phyloP scores from a whole-genome alignment of 2,797 vertebrate genomes.

The Halcyon smyrnensis region DNA sequence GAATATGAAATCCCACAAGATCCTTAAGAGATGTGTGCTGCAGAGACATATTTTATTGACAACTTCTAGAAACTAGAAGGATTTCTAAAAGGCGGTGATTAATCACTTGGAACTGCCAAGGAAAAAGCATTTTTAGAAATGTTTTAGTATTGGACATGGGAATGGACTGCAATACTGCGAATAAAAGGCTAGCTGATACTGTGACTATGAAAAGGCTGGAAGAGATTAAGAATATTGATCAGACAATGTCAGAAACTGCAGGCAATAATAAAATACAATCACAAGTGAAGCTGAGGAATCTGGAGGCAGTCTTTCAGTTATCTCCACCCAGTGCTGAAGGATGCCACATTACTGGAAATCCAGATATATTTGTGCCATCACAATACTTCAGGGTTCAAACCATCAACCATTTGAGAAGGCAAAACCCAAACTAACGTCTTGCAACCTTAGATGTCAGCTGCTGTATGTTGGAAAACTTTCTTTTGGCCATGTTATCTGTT shows the following conservation, averaged over 20 bases:
- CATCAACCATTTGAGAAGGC: neutral
- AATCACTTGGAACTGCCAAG: neutral
- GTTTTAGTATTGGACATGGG: neutral
- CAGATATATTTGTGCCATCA: neutral
- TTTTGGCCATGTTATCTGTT: neutral
- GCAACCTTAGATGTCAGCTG: neutral
- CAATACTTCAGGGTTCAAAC: neutral
- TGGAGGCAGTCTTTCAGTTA: neutral
- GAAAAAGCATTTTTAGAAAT: neutral
- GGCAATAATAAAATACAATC: neutral
- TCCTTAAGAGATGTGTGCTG: neutral
- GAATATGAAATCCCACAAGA: conserved; percentile 23
- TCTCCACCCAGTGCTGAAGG: neutral
- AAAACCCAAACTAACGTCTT: neutral
- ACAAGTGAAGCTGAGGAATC: neutral
- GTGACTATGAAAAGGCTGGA: neutral
- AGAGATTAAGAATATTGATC: neutral
- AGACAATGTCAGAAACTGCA: neutral
- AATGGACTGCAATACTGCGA: neutral
- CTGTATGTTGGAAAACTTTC: neutral
- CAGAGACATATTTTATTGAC: neutral
- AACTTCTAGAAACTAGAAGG: neutral
- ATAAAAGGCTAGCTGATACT: neutral
- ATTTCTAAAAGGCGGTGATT: neutral
- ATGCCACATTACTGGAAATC: neutral